Conservation (phyloP, 2,113 vertebrate genomes). For the Tragelaphus imberbis region DNA sequence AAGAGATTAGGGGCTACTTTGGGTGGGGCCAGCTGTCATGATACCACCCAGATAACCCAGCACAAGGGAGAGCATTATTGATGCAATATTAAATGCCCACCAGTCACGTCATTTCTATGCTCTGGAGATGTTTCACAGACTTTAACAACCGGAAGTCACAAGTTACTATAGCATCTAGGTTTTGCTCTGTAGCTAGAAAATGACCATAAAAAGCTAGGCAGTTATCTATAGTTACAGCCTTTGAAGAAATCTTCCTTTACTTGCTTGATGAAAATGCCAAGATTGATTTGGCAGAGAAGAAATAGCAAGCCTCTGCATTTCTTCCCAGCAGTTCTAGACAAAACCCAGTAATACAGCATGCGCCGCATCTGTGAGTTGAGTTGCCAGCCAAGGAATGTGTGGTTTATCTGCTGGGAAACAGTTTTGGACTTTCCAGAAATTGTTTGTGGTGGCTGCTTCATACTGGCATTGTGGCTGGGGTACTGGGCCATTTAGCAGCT, state of each 20-base stretch:
- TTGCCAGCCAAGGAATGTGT: slow-evolving; percentile 47
- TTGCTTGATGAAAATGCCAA: neutral
- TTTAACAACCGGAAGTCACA: neutral
- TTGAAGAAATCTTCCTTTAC: neutral
- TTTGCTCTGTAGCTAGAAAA: neutral
- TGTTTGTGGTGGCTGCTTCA: slow-evolving; percentile 42
- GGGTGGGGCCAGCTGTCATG: neutral
- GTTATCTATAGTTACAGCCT: neutral
- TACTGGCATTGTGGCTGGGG: neutral
- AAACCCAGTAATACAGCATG: neutral
- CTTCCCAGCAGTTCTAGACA: slow-evolving; percentile 36
- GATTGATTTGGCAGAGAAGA: neutral
- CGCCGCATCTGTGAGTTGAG: slow-evolving; percentile 45
- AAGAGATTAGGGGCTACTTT: neutral
- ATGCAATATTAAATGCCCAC: neutral
- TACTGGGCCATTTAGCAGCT: neutral
- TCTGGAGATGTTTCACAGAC: neutral
- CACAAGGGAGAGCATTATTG: neutral
- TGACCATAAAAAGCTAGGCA: neutral
- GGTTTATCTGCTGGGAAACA: slow-evolving; percentile 53
- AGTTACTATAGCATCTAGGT: neutral
- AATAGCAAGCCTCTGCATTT: slow-evolving; percentile 19
- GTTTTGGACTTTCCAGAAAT: slow-evolving; percentile 63
- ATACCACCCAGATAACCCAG: neutral
- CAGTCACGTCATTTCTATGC: neutral